Conservation (phyloP, 1,140 invertebrate genomes). For the Drosophila sturtevanti region DNA sequence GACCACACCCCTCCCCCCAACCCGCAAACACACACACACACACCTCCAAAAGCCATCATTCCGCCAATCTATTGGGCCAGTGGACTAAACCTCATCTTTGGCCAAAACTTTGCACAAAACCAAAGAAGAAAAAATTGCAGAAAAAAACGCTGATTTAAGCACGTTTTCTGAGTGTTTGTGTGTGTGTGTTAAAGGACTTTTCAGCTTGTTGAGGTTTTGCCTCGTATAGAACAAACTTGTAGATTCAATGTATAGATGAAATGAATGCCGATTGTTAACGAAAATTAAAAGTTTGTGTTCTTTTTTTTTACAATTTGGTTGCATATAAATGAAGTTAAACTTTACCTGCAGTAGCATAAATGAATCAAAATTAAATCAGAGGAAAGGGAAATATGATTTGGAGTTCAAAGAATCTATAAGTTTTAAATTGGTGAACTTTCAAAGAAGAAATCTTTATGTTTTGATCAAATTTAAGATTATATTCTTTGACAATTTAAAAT, state of each 20-base stretch:
- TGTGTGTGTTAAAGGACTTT: slow-evolving; percentile 56
- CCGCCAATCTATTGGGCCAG: background rate
- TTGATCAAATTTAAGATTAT: no score
- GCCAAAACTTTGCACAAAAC: slow-evolving; percentile 34
- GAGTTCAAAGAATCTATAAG: background rate
- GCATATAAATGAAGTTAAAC: slow-evolving; percentile 63
- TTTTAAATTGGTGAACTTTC: background rate
- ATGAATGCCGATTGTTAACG: slow-evolving; percentile 58
- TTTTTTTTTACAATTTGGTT: slow-evolving; percentile 44
- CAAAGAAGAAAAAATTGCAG: slow-evolving; percentile 29
- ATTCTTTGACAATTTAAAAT: no score
- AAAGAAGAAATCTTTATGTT: background rate
- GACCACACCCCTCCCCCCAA: slow-evolving; percentile 1
- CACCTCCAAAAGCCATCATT: background rate
- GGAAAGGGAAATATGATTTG: background rate
- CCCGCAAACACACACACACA: background rate
- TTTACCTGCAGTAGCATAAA: slow-evolving; percentile 47
- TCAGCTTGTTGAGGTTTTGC: slow-evolving; percentile 55
- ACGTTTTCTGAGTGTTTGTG: slow-evolving; percentile 37
- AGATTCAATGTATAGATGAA: slow-evolving; percentile 29
- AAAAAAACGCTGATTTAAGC: slow-evolving; percentile 63
- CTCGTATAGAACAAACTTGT: slow-evolving; percentile 11
- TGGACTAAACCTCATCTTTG: background rate
- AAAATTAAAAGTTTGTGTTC: slow-evolving; percentile 46
- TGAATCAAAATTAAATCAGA: background rate